Percentiles rank a stretch among this genome's conserved stretches.
These are phyloP conservation scores for Notarius lentiginosus DNA, from an alignment of 2,113 vertebrate species.

Conservation along the genomic window DNA sequence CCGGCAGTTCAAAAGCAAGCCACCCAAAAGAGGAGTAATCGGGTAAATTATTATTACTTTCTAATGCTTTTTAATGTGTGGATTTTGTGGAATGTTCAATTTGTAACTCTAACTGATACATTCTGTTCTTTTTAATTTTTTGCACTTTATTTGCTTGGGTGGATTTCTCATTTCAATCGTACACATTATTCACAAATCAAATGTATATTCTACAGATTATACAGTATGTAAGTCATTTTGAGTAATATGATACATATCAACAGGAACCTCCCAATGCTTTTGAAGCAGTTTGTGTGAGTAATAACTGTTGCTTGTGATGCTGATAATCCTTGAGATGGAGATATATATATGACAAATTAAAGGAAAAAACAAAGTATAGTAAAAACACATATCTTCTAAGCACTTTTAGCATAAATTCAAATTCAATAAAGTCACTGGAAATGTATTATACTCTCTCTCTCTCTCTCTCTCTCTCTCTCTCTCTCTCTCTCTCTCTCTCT, in stretches of 20 bases:
- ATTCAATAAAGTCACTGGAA: neutral
- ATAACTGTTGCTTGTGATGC: neutral
- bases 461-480: neutral
- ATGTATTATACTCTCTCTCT: neutral
- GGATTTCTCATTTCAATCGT: neutral
- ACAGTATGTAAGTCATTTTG: neutral
- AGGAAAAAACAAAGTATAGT: neutral
- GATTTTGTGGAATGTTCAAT: neutral
- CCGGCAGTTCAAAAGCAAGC: conserved; percentile 89
- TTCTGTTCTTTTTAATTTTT: neutral
- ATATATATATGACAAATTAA: neutral
- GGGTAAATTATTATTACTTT: conserved; percentile 70
- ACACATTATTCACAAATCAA: neutral
- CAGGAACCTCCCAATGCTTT: neutral
- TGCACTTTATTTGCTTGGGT: too few species aligned
- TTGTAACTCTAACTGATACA: neutral
- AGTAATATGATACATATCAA: neutral
- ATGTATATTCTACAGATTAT: neutral
- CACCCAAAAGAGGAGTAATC: conserved; percentile 84
- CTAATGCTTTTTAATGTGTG: neutral
- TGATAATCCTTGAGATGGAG: neutral
- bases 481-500: neutral
- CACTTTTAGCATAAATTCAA: neutral
- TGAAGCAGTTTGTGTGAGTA: neutral
- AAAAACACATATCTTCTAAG: neutral